Base-by-base conservation (phyloP, 2,888 invertebrate genomes). In the Drosophila basisetae region DNA sequence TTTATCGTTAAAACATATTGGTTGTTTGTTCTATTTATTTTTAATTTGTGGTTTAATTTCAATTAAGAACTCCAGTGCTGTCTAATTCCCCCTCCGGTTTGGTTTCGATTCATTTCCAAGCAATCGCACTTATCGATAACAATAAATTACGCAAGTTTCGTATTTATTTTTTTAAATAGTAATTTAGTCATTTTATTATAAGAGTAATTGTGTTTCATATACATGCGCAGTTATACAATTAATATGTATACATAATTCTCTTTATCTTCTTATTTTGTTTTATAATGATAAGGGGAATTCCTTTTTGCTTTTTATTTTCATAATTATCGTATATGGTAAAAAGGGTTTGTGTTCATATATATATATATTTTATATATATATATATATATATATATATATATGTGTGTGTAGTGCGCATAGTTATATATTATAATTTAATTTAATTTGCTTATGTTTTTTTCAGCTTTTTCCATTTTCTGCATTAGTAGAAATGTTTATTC, bases 131-230 rank as follows among this genome's bases (percentile, higher is more conserved):
- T 6, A 43, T 43, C 13, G 18, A 39, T 39, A 13, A 13, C 4
- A 13, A 13, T 22, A 3, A 22, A 22, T 35, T 22, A 47, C 22
- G 7, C 47, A 22, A 25, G 47, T 22, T 25, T 16, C 25, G 25
- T 9, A 47, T 25, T 47, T 16, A 25, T 16, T 25, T 25, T 47
- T 22, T 49, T 25, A 60, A 7, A 43, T 59, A 52, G 53, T 67
- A 61, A 56, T 54, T 64, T 50, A 66, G 59, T 60, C 18, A 49
- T 66, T 78, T 80, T 80, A 71, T 78, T 76, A 65, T 76, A 53
- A 59, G 59, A 65, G 59, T 80, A 63, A 65, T 68, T 68, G 47
- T 68, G 30, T 72, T 50, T 63, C 72, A 78, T 80, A 66, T 76
- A 76, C 72, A 76, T 72, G 67, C 33, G 16, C 47, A 60, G n/a